Evolutionary conservation across 2,888 invertebrate species (phyloP), one percentile per base, ranked within the genome.

Genomic region (Ephialtes manifestator): DNA sequence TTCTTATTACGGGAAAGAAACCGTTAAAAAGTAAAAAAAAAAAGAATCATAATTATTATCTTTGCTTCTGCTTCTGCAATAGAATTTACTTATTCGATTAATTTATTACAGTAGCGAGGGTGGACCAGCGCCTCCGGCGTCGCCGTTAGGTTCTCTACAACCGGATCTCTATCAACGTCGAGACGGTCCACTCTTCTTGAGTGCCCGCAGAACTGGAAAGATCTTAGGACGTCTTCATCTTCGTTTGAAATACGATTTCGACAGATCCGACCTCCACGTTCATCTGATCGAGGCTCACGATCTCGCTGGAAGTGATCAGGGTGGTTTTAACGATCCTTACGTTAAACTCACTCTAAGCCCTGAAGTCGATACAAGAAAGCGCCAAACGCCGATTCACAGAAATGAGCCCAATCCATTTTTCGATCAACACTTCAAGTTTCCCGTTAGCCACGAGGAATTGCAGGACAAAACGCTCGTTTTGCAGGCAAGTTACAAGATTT

Each of bases 381-480:
- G 98, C 4, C 98, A 98, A 94, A 98, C 98, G 0, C 96, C 96
- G 15, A 97, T 98, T 67, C 97, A 97, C 92, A 95, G 97, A 83
- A 97, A 97, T 92, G 97, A 98, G 90, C 96, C 97, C 10, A 97
- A 98, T 94, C 98, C 98, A 0, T 97, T 97, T 94, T 98, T 98
- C 94, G 97, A 98, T 95, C 98, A 98, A 93, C 97, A 97, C 93
- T 98, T 98, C 95, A 98, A 98, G 94, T 98, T 98, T 93, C 98
- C 98, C 0, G 97, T 98, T 10, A 97, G 98, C 15, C 97, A 97
- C 89, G 98, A 98, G 89, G 98, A 98, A 88, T 95, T 98, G 63
- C 96, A 96, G 75, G 97, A 97, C 82, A 97, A 97, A 94, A 96
- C 96, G 31, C 94, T 98, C 70, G 94, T 97, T 83, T 94, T 97